Evolutionary conservation across 1,140 invertebrate species (phyloP).

Genomic region (Plodia interpunctella): DNA sequence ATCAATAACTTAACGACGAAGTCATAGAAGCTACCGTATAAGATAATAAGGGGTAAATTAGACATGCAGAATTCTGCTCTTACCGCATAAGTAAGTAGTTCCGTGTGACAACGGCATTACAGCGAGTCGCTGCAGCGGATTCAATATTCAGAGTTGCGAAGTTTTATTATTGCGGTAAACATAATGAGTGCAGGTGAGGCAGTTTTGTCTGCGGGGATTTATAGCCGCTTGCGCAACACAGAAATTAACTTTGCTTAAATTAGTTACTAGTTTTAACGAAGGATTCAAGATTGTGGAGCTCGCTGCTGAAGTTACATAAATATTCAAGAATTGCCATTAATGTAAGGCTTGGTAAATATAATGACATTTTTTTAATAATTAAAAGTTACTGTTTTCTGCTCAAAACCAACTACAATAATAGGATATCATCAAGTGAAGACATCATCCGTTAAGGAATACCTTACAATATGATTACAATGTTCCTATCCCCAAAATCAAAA

Average conservation of each 20-base stretch:
- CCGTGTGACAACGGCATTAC: slow-evolving; percentile 34
- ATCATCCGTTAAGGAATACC: no score
- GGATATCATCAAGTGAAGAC: no score
- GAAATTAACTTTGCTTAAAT: slow-evolving; percentile 62
- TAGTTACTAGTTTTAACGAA: slow-evolving; percentile 52
- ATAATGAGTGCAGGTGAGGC: slow-evolving; percentile 72
- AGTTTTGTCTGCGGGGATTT: slow-evolving; percentile 63
- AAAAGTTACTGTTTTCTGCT: no score
- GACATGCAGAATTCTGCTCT: no score
- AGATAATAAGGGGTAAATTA: no score
- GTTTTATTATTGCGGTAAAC: slow-evolving; percentile 74
- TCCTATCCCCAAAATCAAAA: no score
- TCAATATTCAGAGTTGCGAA: slow-evolving; percentile 72
- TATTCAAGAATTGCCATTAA: not conserved
- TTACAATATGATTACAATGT: no score
- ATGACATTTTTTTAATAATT: no score
- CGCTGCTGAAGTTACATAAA: not conserved
- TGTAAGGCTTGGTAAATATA: no score
- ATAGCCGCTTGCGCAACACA: slow-evolving; percentile 31
- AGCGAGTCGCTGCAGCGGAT: slow-evolving; percentile 48
- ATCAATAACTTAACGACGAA: no score
- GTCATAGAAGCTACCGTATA: no score
- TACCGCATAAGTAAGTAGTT: not conserved
- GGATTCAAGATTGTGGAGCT: slow-evolving; percentile 14
- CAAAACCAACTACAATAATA: no score